phyloP scores from a whole-genome alignment of 2,797 vertebrate species.

The Coregonus sp. region DNA sequence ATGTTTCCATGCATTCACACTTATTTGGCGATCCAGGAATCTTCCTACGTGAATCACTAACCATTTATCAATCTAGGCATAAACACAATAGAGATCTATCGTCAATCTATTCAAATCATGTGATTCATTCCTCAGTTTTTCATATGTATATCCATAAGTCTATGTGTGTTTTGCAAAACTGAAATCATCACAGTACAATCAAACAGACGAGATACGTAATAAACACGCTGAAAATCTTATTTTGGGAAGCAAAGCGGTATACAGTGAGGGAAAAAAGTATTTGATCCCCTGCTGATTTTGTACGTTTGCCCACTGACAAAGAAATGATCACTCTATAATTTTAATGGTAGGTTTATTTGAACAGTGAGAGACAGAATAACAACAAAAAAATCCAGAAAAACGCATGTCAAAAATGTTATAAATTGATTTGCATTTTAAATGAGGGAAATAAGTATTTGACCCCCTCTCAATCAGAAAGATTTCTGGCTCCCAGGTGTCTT shows the following conservation, averaged over 20 bases:
- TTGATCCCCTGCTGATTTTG: no score
- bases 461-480: no score
- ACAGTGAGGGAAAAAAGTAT: no score
- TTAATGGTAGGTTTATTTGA: no score
- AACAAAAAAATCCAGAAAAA: no score
- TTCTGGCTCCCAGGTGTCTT: no score
- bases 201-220: neutral
- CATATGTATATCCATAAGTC: neutral
- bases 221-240: neutral
- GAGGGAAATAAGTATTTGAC: no score
- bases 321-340: no score
- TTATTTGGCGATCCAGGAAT: neutral
- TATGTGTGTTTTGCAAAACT: neutral
- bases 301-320: no score
- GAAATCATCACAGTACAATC: neutral
- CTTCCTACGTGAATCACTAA: neutral
- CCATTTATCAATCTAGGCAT: neutral
- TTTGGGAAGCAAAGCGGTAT: constrained; percentile 18
- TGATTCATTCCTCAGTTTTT: neutral
- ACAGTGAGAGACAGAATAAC: no score
- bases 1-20: neutral
- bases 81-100: neutral
- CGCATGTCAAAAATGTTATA: no score
- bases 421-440: no score
- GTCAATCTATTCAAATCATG: neutral